Conservation (phyloP, 2,888 invertebrate species). For the Halocaridina rubra region DNA sequence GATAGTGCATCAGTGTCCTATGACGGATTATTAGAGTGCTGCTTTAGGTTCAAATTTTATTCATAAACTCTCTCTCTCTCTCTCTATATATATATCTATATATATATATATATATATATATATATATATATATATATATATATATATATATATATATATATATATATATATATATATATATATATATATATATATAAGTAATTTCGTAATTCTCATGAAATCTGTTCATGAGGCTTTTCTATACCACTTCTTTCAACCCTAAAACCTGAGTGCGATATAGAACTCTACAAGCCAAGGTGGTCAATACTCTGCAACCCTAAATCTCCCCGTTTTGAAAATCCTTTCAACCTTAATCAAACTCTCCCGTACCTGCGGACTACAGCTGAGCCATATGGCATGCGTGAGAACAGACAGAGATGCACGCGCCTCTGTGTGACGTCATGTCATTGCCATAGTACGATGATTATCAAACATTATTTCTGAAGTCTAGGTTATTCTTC, state of each 20-base stretch:
- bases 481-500: too few relatives aligned
- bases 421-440: conserved; percentile 40
- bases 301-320: conserved; percentile 34
- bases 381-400: conserved; percentile 22
- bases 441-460: conserved; percentile 34
- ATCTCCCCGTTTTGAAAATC: not conserved
- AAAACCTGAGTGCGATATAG: not conserved
- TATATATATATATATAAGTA: not conserved
- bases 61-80: not conserved
- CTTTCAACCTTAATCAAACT: not conserved
- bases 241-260: not conserved
- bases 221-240: too few relatives aligned
- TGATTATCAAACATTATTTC: not conserved
- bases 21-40: too few relatives aligned
- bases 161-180: not conserved
- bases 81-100: not conserved
- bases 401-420: conserved; percentile 38
- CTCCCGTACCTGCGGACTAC: not conserved
- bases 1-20: too few relatives aligned
- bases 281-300: too few relatives aligned
- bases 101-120: conserved; percentile 28
- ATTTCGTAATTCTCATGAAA: not conserved
- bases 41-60: too few relatives aligned
- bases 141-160: not conserved
- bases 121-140: conserved; percentile 22